These are phyloP conservation scores for Eupleurogrammus muticus DNA, from an alignment of 2,797 vertebrate genomes.

Conservation along the genomic window DNA sequence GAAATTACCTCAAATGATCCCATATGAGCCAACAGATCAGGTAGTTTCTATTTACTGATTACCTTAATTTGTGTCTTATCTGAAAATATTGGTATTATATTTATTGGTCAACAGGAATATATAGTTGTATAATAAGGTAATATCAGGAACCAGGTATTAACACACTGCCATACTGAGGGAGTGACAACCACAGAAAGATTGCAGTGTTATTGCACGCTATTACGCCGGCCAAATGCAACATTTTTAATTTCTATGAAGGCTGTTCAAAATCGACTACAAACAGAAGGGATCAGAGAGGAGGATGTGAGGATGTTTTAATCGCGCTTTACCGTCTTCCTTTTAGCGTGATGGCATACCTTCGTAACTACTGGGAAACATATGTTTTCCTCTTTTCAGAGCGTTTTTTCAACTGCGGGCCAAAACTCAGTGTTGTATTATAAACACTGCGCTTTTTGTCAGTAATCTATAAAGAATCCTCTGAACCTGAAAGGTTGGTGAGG, in stretches of 20 bases:
- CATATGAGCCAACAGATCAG: background rate
- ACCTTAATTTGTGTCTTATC: background rate
- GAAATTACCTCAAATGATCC: background rate
- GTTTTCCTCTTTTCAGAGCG: constrained; percentile 12
- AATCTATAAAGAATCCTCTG: background rate
- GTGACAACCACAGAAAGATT: constrained; percentile 40
- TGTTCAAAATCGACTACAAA: constrained; percentile 55
- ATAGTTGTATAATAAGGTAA: background rate
- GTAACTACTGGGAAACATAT: constrained; percentile 45
- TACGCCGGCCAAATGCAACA: constrained; percentile 46
- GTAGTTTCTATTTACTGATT: too few relatives aligned
- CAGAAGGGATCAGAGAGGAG: constrained; percentile 53
- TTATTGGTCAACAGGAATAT: background rate
- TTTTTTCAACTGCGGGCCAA: constrained; percentile 7
- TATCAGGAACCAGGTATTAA: constrained; percentile 15
- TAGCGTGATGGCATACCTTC: constrained; percentile 59
- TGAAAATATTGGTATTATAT: background rate
- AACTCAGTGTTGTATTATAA: too few relatives aligned
- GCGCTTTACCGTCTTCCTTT: constrained; percentile 52
- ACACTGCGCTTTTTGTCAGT: too few relatives aligned
- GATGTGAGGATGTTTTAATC: constrained; percentile 55
- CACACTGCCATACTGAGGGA: constrained; percentile 4
- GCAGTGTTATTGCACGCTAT: constrained; percentile 53
- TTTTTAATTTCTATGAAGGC: constrained; percentile 47
- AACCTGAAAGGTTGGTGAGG: background rate